Evolutionary conservation across 2,888 invertebrate species (phyloP), one percentile per base, ranked within the genome.

Genomic region (Rapana venosa): DNA sequence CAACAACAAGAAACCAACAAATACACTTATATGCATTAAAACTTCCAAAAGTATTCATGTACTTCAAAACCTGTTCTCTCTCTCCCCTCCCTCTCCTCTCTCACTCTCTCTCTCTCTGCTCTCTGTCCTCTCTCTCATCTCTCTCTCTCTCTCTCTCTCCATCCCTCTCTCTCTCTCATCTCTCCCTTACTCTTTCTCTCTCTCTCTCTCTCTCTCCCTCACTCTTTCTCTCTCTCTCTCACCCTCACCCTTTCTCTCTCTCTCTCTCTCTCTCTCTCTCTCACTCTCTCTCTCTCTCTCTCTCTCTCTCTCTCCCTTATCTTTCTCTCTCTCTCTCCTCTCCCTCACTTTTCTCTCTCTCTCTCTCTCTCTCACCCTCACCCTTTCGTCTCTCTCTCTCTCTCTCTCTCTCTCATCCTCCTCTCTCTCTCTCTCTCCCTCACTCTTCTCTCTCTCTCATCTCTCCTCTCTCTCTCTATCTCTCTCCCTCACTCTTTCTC

Each of bases 391-490:
- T 56, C 36, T 35, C 79, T 61, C 30, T 86, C 56, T 77, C 56
- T 81, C 88, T 88, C 22, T 88, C 81, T 88, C 81, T 88, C 88
- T 87, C 83, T 56, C 81, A 22, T 70, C 66, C 77, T 79, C 47
- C 85, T 61, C 77, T 61, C 61, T 66, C 81, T 83, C 83, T 83
- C 32, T 87, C 83, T 87, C 77, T 84, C 74, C 77, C 84, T 56
- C 87, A 74, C 58, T 56, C 77, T n/a, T 61, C 32, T 35, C 86
- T 58, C 70, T 35, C 22, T 87, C 56, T 87, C 79, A n/a, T 79
- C 79, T 47, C 81, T 81, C 81, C 58, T 88, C 87, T 87, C 47
- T 70, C 58, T 61, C 81, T 61, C 66, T 83, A 36, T 22, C 47
- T 47, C 30, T 13, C 30, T 36, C 86, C 61, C 77, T 88, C 88